Evolutionary conservation across 2,797 vertebrate species (phyloP), one percentile per base, ranked within the genome.

Genomic region (Acipenser transmontanus): DNA sequence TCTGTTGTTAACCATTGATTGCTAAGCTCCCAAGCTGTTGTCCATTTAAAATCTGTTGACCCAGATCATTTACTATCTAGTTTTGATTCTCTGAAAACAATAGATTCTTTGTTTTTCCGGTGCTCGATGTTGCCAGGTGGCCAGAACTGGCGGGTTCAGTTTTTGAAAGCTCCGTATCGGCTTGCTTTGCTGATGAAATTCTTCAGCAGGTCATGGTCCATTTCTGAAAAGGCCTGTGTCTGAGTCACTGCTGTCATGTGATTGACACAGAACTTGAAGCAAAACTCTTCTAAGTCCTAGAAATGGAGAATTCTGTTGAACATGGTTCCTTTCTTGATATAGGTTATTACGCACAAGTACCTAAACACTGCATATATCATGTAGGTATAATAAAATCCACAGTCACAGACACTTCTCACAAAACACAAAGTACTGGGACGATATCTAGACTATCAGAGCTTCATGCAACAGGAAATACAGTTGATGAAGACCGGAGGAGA

Each of bases 251-350:
- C 91, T 9, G 97, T 99, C 78, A 99, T 89, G 80, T 99, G 97
- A 84, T 99, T 99, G 86, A 99, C 90, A 70, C 96, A 98, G 86
- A 98, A 99, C 84, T 95, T 95, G 91, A 99, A 99, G 89, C 97
- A 99, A 91, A 98, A 99, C 77, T 99, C 96, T 90, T 99, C 97
- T 87, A 99, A 90, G 77, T 98, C 97, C 97, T 99, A 84, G 77
- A 82, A 92, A 92, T 9, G 81, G 88, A 92, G 79, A 81, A 73
- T 72, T 70, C 60, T 8, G 14, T 14, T n/a, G 60, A 61, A 61
- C 17, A 61, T 13, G 8, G 59, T 61, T 61, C 54, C 54, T 11
- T 57, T 11, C 12, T 11, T 57, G n/a, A 57, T n/a, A 10, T 1
- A 11, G 13, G 12, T 14, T 57, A 11, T 57, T 57, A 4, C 5